Evolutionary conservation across 2,797 vertebrate genomes (phyloP), one percentile per base, ranked within the genome.

Genomic region (Enteromius treurensis): DNA sequence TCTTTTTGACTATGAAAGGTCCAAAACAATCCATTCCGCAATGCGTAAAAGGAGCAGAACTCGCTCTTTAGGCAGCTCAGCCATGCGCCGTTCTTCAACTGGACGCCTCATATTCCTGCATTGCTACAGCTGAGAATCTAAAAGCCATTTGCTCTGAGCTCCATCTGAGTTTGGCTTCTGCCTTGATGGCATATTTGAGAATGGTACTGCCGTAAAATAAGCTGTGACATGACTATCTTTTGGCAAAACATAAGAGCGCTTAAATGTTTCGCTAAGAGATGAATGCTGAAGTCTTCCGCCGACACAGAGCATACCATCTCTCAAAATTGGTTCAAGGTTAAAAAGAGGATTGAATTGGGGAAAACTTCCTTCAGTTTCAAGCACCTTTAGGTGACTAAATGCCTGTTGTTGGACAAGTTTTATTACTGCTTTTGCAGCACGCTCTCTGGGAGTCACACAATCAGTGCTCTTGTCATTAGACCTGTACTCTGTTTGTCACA

Each of bases 371-470:
- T 34, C 29, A 1, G 11, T 51, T 51, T 81, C 14, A 42, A 86
- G 58, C 1, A 40, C 19, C 26, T 84, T 81, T n/a, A 88, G 17
- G 19, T 89, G 3, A 0, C 17, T 6, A 3, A 88, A 73, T 2
- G 82, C n/a, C 45, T 88, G 49, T 47, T 64, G 60, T 11, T 90
- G 87, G 1, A 85, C 19, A 40, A 85, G 60, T 13, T 80, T 85
- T 4, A 88, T 85, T 1, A 85, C 40, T 11, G 15, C 62, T 21
- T 87, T 19, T 4, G 62, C 34, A 15, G 85, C 88, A 15, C 40
- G 14, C 21, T 89, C 86, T 15, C 40, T 21, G 0, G 80, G 51
- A 11, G 73, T 84, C 26, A 89, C 83, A 51, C 49, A 0, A 0
- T 87, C 69, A 1, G 3, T 26, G 19, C 60, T 8, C 7, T 84